phyloP scores from a whole-genome alignment of 2,888 invertebrate species.

The Hypomecis punctinalis region DNA sequence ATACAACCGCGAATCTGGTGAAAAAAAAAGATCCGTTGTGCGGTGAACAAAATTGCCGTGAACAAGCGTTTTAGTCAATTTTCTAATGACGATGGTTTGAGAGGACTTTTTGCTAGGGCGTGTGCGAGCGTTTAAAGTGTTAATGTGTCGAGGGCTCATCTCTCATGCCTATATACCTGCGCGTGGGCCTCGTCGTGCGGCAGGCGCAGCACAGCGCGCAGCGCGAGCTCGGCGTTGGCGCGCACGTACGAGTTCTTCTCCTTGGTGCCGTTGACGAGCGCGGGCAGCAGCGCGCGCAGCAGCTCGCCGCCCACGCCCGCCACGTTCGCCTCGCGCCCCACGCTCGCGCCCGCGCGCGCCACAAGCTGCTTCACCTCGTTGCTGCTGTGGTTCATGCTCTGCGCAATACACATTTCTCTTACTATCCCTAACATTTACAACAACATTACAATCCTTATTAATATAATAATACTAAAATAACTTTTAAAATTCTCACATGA shows the following conservation, averaged over 20 bases:
- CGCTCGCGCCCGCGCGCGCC: conserved; percentile 91
- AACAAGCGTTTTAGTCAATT: too few relatives aligned
- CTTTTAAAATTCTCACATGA: too few relatives aligned
- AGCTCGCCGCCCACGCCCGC: conserved; percentile 81
- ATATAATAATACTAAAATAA: too few relatives aligned
- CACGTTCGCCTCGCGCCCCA: conserved; percentile 85
- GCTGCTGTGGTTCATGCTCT: conserved; percentile 96
- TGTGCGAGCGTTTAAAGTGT: too few relatives aligned
- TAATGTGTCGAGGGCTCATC: too few relatives aligned
- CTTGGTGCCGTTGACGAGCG: conserved; percentile 98
- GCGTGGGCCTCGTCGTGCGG: conserved; percentile 89
- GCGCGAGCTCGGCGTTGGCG: conserved; percentile 96
- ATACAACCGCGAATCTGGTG: too few relatives aligned
- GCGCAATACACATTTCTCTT: conserved; percentile 44
- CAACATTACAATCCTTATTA: too few relatives aligned
- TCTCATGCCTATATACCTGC: conserved; percentile 78
- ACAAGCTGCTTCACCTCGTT: conserved; percentile 98
- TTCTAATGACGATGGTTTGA: too few relatives aligned
- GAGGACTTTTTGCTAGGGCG: too few relatives aligned
- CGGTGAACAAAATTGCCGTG: too few relatives aligned
- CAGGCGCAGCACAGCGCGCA: conserved; percentile 93
- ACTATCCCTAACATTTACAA: too few relatives aligned
- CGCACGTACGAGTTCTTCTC: conserved; percentile 98
- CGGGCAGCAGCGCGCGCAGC: conserved; percentile 92
- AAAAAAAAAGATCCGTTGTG: too few relatives aligned